Evolutionary conservation across 23 tunicate genomes (phyloP).

Genomic region (Halocynthia aurantium): DNA sequence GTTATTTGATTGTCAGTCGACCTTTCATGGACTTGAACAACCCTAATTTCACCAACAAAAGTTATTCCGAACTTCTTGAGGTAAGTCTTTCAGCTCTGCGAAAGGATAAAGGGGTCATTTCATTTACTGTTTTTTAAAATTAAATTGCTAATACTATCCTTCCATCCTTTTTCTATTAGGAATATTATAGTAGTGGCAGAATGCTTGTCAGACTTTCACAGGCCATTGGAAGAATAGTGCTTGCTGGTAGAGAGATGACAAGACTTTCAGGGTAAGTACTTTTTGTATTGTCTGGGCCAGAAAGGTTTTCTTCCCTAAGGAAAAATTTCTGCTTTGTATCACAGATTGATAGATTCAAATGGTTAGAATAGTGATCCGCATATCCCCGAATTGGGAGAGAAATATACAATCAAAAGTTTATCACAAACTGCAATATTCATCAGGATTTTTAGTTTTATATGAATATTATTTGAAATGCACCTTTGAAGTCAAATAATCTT

Average conservation of each 20-base stretch:
- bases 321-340: too few relatives aligned
- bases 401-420: too few relatives aligned
- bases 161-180: constrained; percentile 4
- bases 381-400: too few relatives aligned
- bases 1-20: constrained; percentile 84
- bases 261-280: constrained; percentile 68
- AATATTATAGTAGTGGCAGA: constrained; percentile 80
- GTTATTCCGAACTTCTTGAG: constrained; percentile 78
- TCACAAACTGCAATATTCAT: too few relatives aligned
- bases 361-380: too few relatives aligned
- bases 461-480: too few relatives aligned
- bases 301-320: too few relatives aligned
- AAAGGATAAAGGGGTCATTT: too few relatives aligned
- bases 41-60: constrained; percentile 41
- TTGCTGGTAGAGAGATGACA: constrained; percentile 94
- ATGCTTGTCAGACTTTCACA: constrained; percentile 89
- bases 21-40: constrained; percentile 68
- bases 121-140: too few relatives aligned
- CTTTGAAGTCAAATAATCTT: too few relatives aligned
- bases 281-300: background rate
- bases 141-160: background rate
- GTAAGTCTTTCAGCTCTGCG: background rate
- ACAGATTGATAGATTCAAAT: too few relatives aligned
- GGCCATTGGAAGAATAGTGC: constrained; percentile 92
- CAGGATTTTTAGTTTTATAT: too few relatives aligned